Evolutionary conservation across 2,888 invertebrate genomes (phyloP).

Genomic region (Physocephala rufipes): DNA sequence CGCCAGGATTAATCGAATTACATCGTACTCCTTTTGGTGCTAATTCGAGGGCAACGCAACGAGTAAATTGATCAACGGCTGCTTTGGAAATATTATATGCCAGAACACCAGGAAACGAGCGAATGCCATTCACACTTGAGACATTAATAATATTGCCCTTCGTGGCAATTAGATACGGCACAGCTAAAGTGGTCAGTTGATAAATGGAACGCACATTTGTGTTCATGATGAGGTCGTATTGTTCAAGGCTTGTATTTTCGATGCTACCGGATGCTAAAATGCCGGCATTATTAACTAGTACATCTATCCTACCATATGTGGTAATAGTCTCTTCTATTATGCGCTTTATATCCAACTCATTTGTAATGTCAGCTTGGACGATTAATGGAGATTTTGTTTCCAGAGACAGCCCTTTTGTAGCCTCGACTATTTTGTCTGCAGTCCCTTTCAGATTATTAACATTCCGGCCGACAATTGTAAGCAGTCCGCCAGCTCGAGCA

Average conservation of each 20-base stretch:
- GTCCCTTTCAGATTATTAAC: conserved; percentile 73
- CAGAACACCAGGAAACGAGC: conserved; percentile 89
- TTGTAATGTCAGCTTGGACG: conserved; percentile 76
- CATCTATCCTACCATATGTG: conserved; percentile 80
- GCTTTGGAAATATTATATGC: conserved; percentile 95
- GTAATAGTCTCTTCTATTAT: conserved; percentile 78
- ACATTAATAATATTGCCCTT: conserved; percentile 96
- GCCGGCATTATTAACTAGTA: conserved; percentile 92
- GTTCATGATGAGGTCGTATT: conserved; percentile 90
- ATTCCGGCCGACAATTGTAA: conserved; percentile 74
- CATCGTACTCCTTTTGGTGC: conserved; percentile 85
- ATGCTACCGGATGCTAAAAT: conserved; percentile 83
- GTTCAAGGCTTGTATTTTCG: conserved; percentile 84
- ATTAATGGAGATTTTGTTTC: conserved; percentile 67
- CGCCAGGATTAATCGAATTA: conserved; percentile 91
- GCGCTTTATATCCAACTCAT: conserved; percentile 76
- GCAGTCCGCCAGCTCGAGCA: conserved; percentile 71
- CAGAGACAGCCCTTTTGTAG: neutral
- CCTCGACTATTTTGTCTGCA: conserved; percentile 68
- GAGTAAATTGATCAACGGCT: conserved; percentile 93
- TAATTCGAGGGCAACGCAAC: conserved; percentile 88
- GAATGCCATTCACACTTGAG: conserved; percentile 91
- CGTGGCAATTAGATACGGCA: conserved; percentile 82
- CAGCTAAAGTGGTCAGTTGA: conserved; percentile 85
- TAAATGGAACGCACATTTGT: conserved; percentile 86